Evolutionary conservation across 2,797 vertebrate species (phyloP).

Genomic region (Lutjanus argentimaculatus): DNA sequence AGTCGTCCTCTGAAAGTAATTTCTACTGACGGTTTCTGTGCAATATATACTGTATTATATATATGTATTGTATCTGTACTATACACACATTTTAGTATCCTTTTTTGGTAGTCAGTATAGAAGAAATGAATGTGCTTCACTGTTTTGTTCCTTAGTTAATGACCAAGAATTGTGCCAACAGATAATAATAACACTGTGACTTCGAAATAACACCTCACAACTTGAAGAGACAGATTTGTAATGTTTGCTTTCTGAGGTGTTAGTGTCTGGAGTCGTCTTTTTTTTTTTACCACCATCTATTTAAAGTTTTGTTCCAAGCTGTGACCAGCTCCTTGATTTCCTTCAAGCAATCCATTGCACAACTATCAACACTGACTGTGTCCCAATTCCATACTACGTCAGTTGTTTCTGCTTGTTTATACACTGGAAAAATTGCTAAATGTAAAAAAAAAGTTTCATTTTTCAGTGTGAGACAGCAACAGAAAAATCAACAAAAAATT

Average conservation of each 20-base stretch:
- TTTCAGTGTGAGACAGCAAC: neutral
- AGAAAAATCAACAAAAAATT: no score
- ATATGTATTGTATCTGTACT: neutral
- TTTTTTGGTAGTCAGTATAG: neutral
- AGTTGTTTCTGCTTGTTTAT: neutral
- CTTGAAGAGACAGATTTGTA: neutral
- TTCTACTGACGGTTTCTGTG: no score
- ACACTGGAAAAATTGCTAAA: neutral
- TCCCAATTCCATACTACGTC: neutral
- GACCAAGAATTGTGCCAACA: neutral
- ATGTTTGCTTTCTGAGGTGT: constrained; percentile 12
- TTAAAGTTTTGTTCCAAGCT: constrained; percentile 5
- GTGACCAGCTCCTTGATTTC: neutral
- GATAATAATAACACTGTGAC: neutral
- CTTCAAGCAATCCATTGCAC: constrained; percentile 11
- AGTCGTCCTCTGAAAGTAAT: no score
- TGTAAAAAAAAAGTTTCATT: neutral
- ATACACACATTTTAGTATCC: neutral
- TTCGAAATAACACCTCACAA: neutral
- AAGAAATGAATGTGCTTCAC: neutral
- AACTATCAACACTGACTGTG: neutral
- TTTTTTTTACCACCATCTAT: neutral
- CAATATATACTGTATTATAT: no score
- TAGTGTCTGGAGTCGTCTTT: neutral
- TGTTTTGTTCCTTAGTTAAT: no score